Evolutionary conservation across 2,888 invertebrate species (phyloP).

Genomic region (Phorcus lineatus): DNA sequence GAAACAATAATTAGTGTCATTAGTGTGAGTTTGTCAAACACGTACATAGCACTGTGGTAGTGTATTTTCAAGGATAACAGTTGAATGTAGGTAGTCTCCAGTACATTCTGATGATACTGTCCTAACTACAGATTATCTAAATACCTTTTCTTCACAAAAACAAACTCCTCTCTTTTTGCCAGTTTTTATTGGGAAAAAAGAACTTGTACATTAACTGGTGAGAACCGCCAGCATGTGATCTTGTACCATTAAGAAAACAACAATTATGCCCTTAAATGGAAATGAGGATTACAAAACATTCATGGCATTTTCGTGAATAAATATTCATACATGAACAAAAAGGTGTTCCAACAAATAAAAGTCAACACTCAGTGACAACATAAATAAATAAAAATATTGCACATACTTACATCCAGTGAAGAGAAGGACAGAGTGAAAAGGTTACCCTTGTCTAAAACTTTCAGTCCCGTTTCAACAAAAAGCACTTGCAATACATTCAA

Average conservation of each 20-base stretch:
- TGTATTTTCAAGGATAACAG: no score
- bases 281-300: slow-evolving; percentile 8
- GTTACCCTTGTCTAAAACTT: no score
- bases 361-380: slow-evolving; percentile 1
- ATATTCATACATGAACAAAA: slow-evolving; percentile 2
- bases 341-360: slow-evolving; percentile 8
- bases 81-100: no score
- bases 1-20: no score
- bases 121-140: not conserved
- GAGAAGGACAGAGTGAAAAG: not conserved
- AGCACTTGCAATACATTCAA: no score
- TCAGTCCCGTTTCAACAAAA: no score
- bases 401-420: not conserved
- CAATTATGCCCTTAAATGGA: slow-evolving; percentile 10
- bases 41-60: no score
- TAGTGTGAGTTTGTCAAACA: no score
- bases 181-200: not conserved
- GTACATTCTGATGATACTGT: no score
- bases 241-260: slow-evolving; percentile 10
- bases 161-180: not conserved
- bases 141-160: not conserved
- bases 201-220: not conserved
- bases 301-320: slow-evolving; percentile 13
- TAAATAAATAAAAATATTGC: slow-evolving; percentile 8
- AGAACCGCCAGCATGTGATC: not conserved